phyloP scores from a whole-genome alignment of 2,113 vertebrate genomes.

The Lophotis ruficrista region DNA sequence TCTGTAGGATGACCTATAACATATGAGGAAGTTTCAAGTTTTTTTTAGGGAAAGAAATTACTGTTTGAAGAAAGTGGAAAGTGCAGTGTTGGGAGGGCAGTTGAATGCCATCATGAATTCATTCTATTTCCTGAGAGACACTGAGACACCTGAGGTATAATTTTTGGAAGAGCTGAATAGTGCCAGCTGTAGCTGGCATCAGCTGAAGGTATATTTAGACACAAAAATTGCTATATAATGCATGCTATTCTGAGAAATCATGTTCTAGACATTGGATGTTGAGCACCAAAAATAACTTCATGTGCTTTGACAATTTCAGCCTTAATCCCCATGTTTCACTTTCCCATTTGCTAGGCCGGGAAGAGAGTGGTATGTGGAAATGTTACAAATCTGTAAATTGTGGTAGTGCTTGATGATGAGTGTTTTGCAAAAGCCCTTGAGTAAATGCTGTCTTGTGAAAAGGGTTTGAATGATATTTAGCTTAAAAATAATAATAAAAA shows the following conservation, averaged over 20 bases:
- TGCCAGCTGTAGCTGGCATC: constrained; percentile 22
- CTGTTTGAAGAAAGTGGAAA: neutral
- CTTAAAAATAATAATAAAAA: neutral
- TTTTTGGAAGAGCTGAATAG: constrained; percentile 9
- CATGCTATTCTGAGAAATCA: constrained; percentile 20
- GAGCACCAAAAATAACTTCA: neutral
- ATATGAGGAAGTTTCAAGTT: neutral
- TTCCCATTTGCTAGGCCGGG: neutral
- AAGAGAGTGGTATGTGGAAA: neutral
- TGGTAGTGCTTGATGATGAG: neutral
- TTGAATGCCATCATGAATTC: neutral
- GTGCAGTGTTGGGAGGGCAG: neutral
- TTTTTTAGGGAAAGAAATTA: neutral
- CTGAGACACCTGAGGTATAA: neutral
- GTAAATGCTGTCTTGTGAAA: neutral
- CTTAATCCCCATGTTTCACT: neutral
- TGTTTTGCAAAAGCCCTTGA: neutral
- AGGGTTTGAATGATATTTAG: neutral
- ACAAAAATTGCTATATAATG: constrained; percentile 12
- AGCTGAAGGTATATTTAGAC: constrained; percentile 33
- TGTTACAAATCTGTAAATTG: neutral
- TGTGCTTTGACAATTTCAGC: neutral
- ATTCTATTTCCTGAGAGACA: neutral
- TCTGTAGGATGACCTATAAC: neutral
- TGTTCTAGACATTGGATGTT: neutral